Conservation (phyloP, 2,797 vertebrate species). For the Mormyrops attenuatus region DNA sequence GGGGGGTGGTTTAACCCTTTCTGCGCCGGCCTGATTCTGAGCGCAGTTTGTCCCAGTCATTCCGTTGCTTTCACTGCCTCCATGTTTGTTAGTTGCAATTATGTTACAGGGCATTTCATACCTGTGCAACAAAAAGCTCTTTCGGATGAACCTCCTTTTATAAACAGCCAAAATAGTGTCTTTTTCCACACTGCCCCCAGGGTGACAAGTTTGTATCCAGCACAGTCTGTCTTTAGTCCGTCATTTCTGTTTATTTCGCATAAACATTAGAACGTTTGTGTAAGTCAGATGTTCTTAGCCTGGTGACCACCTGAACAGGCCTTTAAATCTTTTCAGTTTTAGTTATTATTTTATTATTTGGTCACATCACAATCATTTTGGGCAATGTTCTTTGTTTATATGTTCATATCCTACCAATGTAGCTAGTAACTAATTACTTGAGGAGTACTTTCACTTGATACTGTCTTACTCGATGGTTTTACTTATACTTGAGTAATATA, state of each 20-base stretch:
- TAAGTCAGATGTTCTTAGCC: too few relatives aligned
- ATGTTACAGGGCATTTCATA: background rate
- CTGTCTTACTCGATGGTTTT: background rate
- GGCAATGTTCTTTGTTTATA: background rate
- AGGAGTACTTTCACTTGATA: background rate
- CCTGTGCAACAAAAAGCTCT: background rate
- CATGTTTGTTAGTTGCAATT: background rate
- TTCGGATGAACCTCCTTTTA: background rate
- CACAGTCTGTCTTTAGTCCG: background rate
- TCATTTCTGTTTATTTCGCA: background rate
- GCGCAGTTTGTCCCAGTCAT: background rate
- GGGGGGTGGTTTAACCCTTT: conserved; percentile 7
- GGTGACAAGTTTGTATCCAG: background rate
- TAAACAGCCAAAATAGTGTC: background rate
- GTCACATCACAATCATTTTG: background rate
- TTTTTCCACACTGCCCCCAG: background rate
- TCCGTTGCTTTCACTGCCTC: background rate
- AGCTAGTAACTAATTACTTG: background rate
- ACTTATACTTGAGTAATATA: background rate
- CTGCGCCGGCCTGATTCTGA: background rate
- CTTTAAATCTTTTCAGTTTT: background rate
- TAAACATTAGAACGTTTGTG: background rate
- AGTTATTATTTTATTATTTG: background rate
- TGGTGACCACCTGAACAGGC: background rate
- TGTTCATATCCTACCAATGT: background rate